Evolutionary conservation across 1,140 invertebrate genomes (phyloP).

Genomic region (Anastatus disparis): DNA sequence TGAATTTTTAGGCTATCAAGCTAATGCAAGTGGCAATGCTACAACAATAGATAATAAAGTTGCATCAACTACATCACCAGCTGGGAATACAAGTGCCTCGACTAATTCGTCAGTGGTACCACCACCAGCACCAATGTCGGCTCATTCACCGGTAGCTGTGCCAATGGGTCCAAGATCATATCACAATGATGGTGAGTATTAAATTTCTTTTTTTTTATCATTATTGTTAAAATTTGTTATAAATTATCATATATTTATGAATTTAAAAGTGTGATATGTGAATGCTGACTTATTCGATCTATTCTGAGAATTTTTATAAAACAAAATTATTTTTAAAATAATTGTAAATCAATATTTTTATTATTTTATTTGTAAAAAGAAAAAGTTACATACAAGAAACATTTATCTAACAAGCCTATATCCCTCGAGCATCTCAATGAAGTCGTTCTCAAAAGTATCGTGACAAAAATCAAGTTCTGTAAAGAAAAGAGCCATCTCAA

Average conservation of each 20-base stretch:
- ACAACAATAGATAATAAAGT: slow-evolving; percentile 56
- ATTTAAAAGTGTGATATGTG: too few relatives aligned
- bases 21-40: neutral
- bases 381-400: neutral
- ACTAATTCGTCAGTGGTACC: slow-evolving; percentile 38
- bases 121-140: slow-evolving; percentile 41
- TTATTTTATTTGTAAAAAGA: neutral
- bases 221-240: too few relatives aligned
- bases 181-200: slow-evolving; percentile 62
- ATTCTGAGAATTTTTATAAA: too few relatives aligned
- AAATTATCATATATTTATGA: too few relatives aligned
- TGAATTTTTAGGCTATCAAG: slow-evolving; percentile 74
- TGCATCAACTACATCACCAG: slow-evolving; percentile 61
- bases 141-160: slow-evolving; percentile 47
- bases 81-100: slow-evolving; percentile 41
- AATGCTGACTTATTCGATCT: too few relatives aligned
- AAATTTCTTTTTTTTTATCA: too few relatives aligned
- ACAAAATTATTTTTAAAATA: too few relatives aligned
- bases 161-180: slow-evolving; percentile 57
- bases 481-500: neutral
- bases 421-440: slow-evolving; percentile 19
- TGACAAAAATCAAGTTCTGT: too few relatives aligned
- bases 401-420: too few relatives aligned
- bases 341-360: too few relatives aligned
- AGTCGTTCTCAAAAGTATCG: too few relatives aligned